Evolutionary conservation across 2,888 invertebrate genomes (phyloP), one percentile per base, ranked within the genome.

Genomic region (Papilio elwesi): DNA sequence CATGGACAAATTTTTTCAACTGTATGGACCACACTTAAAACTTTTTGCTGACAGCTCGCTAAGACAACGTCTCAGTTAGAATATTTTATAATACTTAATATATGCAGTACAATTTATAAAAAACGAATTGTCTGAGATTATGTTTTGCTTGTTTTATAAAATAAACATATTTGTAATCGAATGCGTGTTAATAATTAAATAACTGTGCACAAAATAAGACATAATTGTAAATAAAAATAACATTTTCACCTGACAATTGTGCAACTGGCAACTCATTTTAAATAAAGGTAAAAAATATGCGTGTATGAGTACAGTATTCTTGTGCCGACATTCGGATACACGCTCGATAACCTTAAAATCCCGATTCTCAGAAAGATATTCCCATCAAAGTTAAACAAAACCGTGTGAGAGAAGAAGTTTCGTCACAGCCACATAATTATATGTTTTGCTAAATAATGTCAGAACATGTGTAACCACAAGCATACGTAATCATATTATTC

Each of bases 401-500:
- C 69, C 51, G 57, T 59, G 73, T 74, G 73, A 63, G 66, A 48
- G 66, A 69, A 26, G n/a, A 67, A 65, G 68, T 74, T 74, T 70
- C 70, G 48, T 66, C 70, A 73, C 64, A 73, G 12, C 7, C 9
- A 67, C 67, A 13, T 62, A 70, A 74, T 74, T 70, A 70, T 48
- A 66, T 74, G 73, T 74, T 74, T 74, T 74, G 70, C 51, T 74
- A 67, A 70, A 62, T 70, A 53, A 62, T 66, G 66, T 69, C 65
- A 55, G 66, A 68, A 67, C n/a, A 64, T 65, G 38, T 63, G 68
- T 73, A 63, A 70, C 59, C 55, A 52, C 62, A 65, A 53, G 26
- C 68, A 74, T 63, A 71, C 38, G 70, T 73, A 73, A 73, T 70
- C 68, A 59, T 69, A 66, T 76, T 52, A 74, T 59, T 71, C 57